A percentile compares a stretch with the other conserved stretches of the same genome.
phyloP scores from a whole-genome alignment of 2,888 invertebrate species.

The Spodoptera picta region DNA sequence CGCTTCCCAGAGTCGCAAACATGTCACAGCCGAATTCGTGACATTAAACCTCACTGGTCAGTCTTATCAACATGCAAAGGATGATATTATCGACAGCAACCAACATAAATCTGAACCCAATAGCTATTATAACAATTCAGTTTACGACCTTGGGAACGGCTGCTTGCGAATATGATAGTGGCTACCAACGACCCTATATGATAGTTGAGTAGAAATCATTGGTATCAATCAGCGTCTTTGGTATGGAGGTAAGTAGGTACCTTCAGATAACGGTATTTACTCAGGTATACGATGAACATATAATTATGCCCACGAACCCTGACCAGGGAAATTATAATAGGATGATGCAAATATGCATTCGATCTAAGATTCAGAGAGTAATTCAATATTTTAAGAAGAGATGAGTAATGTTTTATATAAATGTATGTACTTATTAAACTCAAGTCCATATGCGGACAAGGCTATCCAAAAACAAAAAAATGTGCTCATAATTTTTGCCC shows the following conservation, averaged over 20 bases:
- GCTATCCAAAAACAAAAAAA: slow-evolving; percentile 1
- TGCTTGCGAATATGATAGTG: slow-evolving; percentile 63
- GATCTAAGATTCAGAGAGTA: too few relatives aligned
- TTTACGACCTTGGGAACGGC: slow-evolving; percentile 74
- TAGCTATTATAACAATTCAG: slow-evolving; percentile 71
- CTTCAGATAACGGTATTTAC: slow-evolving; percentile 45
- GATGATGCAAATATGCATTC: too few relatives aligned
- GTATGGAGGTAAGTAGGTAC: too few relatives aligned
- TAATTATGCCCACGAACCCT: too few relatives aligned
- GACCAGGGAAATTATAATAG: too few relatives aligned
- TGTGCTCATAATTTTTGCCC: slow-evolving; percentile 36
- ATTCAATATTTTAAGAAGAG: too few relatives aligned
- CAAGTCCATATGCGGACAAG: too few relatives aligned
- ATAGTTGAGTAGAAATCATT: slow-evolving; percentile 69
- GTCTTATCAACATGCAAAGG: slow-evolving; percentile 74
- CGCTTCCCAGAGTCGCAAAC: slow-evolving; percentile 66
- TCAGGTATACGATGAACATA: slow-evolving; percentile 9
- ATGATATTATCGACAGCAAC: slow-evolving; percentile 73
- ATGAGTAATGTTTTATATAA: too few relatives aligned
- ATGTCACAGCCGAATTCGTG: slow-evolving; percentile 66
- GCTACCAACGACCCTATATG: slow-evolving; percentile 64
- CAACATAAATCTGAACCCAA: slow-evolving; percentile 72
- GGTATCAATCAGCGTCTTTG: slow-evolving; percentile 19
- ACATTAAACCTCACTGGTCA: slow-evolving; percentile 61
- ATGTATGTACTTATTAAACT: too few relatives aligned